Evolutionary conservation across 2,888 invertebrate genomes (phyloP).

Genomic region (Terebella lapidaria): DNA sequence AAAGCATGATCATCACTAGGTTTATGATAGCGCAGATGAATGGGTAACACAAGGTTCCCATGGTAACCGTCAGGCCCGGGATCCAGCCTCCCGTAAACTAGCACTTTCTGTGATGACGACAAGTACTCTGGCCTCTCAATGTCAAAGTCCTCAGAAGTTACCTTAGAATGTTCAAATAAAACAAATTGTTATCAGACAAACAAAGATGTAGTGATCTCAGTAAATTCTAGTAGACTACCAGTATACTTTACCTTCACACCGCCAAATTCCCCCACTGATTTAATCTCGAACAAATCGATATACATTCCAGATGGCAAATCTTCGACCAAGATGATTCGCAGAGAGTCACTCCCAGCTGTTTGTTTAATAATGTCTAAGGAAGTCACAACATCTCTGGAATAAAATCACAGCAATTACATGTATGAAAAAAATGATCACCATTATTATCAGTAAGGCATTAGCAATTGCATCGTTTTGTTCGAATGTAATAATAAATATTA

Average conservation of each 20-base stretch:
- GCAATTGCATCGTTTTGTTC: no score
- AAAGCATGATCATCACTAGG: background rate
- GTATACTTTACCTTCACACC: background rate
- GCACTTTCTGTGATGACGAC: background rate
- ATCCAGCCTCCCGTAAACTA: background rate
- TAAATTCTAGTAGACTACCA: no score
- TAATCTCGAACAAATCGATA: background rate
- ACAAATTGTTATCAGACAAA: background rate
- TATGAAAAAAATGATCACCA: no score
- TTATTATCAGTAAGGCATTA: no score
- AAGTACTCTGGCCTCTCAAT: background rate
- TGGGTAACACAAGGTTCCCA: background rate
- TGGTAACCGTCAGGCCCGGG: background rate
- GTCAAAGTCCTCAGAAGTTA: background rate
- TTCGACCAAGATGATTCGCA: background rate
- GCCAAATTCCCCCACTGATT: background rate
- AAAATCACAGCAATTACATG: no score
- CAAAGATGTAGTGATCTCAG: background rate
- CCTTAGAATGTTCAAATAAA: background rate
- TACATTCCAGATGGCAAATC: conserved; percentile 1
- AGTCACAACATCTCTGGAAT: no score
- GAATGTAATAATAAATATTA: background rate
- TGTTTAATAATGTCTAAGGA: no score
- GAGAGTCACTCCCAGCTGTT: background rate
- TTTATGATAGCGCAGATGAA: background rate